Evolutionary conservation across 2,797 vertebrate genomes (phyloP), one percentile per base, ranked within the genome.

Genomic region (Sebastiscus tertius): DNA sequence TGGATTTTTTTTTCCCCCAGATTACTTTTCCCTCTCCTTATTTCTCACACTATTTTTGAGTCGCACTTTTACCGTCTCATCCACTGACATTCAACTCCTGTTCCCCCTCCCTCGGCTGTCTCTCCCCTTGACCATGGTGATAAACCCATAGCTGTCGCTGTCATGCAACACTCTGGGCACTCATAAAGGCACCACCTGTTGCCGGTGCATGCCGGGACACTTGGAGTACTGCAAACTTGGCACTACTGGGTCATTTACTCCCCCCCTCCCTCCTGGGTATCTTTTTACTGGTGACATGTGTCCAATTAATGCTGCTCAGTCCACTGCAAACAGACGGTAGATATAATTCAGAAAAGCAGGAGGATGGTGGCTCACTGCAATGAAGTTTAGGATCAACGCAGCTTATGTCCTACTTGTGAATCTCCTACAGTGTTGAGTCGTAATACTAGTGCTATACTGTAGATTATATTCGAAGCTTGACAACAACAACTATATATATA

Each of bases 171-270:
- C 90, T 60, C 65, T 16, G 27, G 22, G 59, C 67, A 71, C 86
- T 82, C 88, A 82, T 92, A 92, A 93, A 89, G 80, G 76, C 22
- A 4, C 88, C 93, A 92, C 94, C 94, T 95, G 93, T 94, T 91
- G 90, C 83, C 77, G 79, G 72, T 79, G 80, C 91, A 92, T 94
- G 87, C 82, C 81, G 52, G 72, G 82, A 83, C 75, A 69, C 89
- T 87, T 82, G 84, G 91, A 88, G 90, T 93, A 89, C 80, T 87
- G 82, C 88, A 90, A 93, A 93, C 93, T 91, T 87, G 85, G 84
- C 86, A 78, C 82, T 63, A 49, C 82, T 77, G 75, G 58, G 61
- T 80, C 79, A 73, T 83, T 89, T 80, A 82, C 77, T 75, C 80
- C 59, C 58, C 75, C 69, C 22, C 24, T 13, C 7, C 6, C 29